phyloP scores from a whole-genome alignment of 2,797 vertebrate species.

The Macropus fuliginosus region DNA sequence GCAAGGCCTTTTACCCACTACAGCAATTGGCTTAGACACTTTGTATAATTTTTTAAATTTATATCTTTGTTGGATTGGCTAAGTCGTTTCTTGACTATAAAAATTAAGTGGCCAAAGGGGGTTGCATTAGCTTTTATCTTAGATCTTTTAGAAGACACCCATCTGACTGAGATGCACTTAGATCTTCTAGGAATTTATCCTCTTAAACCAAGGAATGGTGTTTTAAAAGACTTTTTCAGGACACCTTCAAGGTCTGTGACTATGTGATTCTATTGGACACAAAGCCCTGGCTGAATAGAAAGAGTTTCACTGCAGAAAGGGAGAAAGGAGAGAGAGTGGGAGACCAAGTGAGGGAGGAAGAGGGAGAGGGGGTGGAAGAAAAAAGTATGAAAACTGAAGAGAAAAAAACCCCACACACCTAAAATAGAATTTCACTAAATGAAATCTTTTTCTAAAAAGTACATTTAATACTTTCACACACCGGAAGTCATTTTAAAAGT shows the following conservation, averaged over 20 bases:
- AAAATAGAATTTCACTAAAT: not conserved
- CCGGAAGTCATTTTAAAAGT: not conserved
- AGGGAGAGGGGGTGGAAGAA: not conserved
- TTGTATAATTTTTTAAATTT: slow-evolving; percentile 40
- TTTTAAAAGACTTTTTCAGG: not conserved
- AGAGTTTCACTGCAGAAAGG: not conserved
- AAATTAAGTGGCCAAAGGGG: not conserved
- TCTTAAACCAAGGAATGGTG: not conserved
- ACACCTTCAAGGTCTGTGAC: not conserved
- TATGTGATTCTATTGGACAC: not conserved
- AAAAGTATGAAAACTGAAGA: not conserved
- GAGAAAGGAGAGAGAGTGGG: too few species aligned
- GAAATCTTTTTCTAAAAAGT: not conserved
- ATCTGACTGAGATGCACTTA: not conserved
- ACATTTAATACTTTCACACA: not conserved
- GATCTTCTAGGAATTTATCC: not conserved
- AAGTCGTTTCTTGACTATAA: slow-evolving; percentile 33
- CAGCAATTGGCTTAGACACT: not conserved
- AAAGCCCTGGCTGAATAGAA: not conserved
- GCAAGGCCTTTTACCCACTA: not conserved
- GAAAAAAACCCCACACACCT: not conserved
- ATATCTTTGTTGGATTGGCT: slow-evolving; percentile 54
- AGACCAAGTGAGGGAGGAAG: not conserved
- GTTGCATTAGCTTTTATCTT: not conserved
- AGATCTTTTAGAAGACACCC: not conserved